Evolutionary conservation across 2,797 vertebrate genomes (phyloP), one percentile per base, ranked within the genome.

Genomic region (Manis javanica): DNA sequence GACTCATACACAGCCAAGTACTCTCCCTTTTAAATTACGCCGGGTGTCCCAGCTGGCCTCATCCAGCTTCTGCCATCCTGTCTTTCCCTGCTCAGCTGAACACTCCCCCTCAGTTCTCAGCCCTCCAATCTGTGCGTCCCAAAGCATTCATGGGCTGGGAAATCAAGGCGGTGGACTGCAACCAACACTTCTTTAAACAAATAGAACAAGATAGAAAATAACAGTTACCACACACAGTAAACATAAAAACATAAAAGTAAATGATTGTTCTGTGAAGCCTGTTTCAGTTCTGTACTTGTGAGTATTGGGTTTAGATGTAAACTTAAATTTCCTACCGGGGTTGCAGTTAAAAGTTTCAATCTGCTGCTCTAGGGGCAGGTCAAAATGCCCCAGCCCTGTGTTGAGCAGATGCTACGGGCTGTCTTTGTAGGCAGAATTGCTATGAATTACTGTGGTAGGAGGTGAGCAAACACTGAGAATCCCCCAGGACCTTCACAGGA

Each of bases 331-430:
- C 68, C 66, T 49, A 7, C 72, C 49, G 11, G 68, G 18, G 61
- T 66, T 68, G 18, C 15, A 57, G 51, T 24, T 31, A 21, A 57
- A 13, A 37, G 79, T 95, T 87, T 95, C 29, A 64, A n/a, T 29
- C 18, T 5, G 4, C 29, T 85, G 61, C 24, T 90, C 51, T 77
- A 51, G 18, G 12, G 24, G 59, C n/a, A 59, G 63, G 66, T 87
- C 61, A 16, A 74, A 91, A 83, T 24, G 37, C 2, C 42, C 18
- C 37, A 39, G 8, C 14, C 75, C 61, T 96, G 49, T 9, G 1
- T 39, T 2, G 29, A 31, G 26, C 0, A 0, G 7, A 23, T 84
- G 21, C 42, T 63, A 26, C 5, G 59, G 5, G 11, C 1, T 13
- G 2, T n/a, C 46, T 69, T 71, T 42, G 5, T 3, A 34, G 53